Percentiles rank a stretch among this genome's conserved stretches.
Evolutionary conservation across 2,797 vertebrate genomes (phyloP).

Genomic region (Taenioides sp.): DNA sequence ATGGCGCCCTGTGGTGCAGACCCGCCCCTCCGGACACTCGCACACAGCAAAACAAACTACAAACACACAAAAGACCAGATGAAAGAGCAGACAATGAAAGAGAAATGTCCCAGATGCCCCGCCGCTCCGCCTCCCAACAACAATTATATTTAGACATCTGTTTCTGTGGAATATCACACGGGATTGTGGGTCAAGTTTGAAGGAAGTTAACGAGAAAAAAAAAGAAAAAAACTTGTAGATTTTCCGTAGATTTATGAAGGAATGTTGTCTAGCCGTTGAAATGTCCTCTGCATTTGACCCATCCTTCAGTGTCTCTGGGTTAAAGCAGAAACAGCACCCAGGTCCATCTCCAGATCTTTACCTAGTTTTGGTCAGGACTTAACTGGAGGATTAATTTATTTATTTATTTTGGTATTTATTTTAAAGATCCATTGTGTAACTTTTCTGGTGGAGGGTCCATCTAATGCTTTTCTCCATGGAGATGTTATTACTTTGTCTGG

Average conservation of each 20-base stretch:
- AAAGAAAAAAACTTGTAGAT: not conserved
- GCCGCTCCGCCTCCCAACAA: not conserved
- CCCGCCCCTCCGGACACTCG: slow-evolving; percentile 70
- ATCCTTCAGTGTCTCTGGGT: no score
- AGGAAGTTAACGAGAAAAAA: not conserved
- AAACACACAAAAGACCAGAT: slow-evolving; percentile 1
- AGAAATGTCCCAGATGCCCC: slow-evolving; percentile 8
- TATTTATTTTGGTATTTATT: no score
- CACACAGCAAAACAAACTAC: slow-evolving; percentile 68
- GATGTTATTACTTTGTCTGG: no score
- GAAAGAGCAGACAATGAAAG: slow-evolving; percentile 12
- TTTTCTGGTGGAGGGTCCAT: no score
- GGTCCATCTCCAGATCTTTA: no score
- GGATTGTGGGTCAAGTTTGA: not conserved
- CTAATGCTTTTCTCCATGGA: no score
- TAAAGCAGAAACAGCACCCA: no score
- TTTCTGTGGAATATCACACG: not conserved
- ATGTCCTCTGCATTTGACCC: no score
- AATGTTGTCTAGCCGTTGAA: no score
- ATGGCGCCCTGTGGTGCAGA: slow-evolving; percentile 43
- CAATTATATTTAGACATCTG: not conserved
- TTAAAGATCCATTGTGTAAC: no score
- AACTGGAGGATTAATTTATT: no score
- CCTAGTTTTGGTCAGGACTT: no score
- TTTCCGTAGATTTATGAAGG: not conserved